Percentiles rank a stretch among this genome's conserved stretches.
Evolutionary conservation across 2,888 invertebrate species (phyloP).

Genomic region (Cephalotes varians): DNA sequence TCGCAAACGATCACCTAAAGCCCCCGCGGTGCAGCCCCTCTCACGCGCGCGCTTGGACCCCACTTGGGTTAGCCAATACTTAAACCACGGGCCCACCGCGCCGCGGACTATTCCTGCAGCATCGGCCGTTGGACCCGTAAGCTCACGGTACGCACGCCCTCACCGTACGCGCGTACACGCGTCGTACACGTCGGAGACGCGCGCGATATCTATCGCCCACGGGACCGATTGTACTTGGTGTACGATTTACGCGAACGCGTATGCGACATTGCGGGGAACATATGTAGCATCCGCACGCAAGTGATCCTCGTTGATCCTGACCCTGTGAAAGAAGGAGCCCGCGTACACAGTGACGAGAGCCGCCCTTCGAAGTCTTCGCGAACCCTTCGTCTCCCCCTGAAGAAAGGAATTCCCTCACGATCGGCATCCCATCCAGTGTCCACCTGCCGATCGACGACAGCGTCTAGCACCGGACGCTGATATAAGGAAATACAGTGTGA

Average conservation of each 20-base stretch:
- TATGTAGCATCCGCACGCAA: conserved; percentile 15
- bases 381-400: neutral
- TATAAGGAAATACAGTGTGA: conserved; percentile 11
- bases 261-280: conserved; percentile 22
- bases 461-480: neutral
- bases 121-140: conserved; percentile 81
- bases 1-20: conserved; percentile 63
- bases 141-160: conserved; percentile 22
- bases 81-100: conserved; percentile 79
- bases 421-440: neutral
- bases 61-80: conserved; percentile 83
- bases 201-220: conserved; percentile 4
- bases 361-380: conserved; percentile 9
- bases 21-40: conserved; percentile 61
- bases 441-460: neutral
- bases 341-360: conserved; percentile 22
- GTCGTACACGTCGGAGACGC: conserved; percentile 15
- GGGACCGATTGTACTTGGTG: conserved; percentile 31
- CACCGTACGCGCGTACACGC: conserved; percentile 5
- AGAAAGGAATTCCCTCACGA: conserved; percentile 20
- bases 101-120: conserved; percentile 84
- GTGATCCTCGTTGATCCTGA: conserved; percentile 8
- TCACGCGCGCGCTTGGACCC: conserved; percentile 71
- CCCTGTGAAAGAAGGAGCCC: neutral
- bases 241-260: neutral